Base-by-base conservation (phyloP, 2,797 vertebrate genomes). In the Falco biarmicus region DNA sequence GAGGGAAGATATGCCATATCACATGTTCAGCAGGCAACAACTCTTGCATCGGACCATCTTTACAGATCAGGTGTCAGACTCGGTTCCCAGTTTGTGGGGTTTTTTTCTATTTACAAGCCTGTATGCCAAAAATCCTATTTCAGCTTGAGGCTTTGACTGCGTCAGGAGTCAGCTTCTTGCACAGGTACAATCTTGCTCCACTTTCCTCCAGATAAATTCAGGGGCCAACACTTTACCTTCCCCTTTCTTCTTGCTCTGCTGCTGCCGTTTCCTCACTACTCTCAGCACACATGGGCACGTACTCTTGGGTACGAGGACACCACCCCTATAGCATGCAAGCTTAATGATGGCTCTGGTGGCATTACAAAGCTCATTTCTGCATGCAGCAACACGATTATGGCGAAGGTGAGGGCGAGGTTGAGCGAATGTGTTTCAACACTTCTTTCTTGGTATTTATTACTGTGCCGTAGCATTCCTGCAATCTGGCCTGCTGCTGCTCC, bases 391-490 rank as follows among this genome's bases (percentile, higher is more conserved):
- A 94, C 0, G 95, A 86, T n/a, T 45, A 89, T 0, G 6, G 81
- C 0, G 15, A 91, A 95, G 84, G 66, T 70, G 74, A 93, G 84
- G 95, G 91, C 0, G 79, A 93, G 68, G 91, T 53, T 89, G 76
- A 43, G 56, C 12, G 25, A 93, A 95, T 79, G 92, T 66, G 69
- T 90, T 90, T 93, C 56, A 90, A 73, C 90, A 95, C 71, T 84
- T 92, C 94, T 81, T 96, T 93, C 78, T 92, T 95, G 86, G 91
- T 93, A 68, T 92, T 95, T 94, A 93, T 91, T 31, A 90, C 76
- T 0, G 0, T 39, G 41, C 86, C 87, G 2, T 74, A 95, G 87
- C 87, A 96, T 91, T 94, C 82, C 51, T 91, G 95, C 85, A 93
- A 37, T 48, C 94, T 93, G 86, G 68, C 91, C 76, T 83, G 77